Evolutionary conservation across 2,797 vertebrate genomes (phyloP), one percentile per base, ranked within the genome.

Genomic region (Lepilemur ruficaudatus): DNA sequence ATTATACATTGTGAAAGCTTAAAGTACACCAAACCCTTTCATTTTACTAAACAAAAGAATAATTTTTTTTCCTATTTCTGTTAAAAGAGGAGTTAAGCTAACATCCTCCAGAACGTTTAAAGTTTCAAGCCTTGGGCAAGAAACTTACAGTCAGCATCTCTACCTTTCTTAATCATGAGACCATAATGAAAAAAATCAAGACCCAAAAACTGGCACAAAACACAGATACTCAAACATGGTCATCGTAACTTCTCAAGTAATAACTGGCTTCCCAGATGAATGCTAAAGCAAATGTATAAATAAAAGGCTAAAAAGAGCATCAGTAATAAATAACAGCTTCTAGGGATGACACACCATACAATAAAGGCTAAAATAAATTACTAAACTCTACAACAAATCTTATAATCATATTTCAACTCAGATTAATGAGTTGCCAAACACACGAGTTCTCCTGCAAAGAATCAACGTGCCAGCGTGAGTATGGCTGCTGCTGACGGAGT

Each of bases 311-410:
- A 43, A 82, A 15, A n/a, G 48, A 94, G 43, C 73, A 72, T 41
- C 73, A 28, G 11, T 50, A 87, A 81, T 25, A 89, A 93, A 38
- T 79, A 86, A 76, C 41, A 90, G 88, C 63, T 69, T 83, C 15
- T 50, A 46, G 38, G 17, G 20, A 73, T 41, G 76, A 81, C 76
- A 92, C 92, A n/a, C 59, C 55, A 18, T 3, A 75, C 20, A 20
- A 69, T 59, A 91, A 96, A 82, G 87, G 55, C 95, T 73, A 55
- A 85, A 85, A 85, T 55, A 93, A 92, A 94, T 91, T 23, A 96
- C 73, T 61, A 81, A 82, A 38, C 52, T 93, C 72, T 90, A 48
- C 38, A 80, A 57, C n/a, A 75, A 46, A 25, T 87, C 70, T 92
- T 87, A 63, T 41, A 61, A 95, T 78, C 55, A 80, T 23, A 92